Conservation (phyloP, 2,113 vertebrate genomes). For the Cnemophilus loriae region DNA sequence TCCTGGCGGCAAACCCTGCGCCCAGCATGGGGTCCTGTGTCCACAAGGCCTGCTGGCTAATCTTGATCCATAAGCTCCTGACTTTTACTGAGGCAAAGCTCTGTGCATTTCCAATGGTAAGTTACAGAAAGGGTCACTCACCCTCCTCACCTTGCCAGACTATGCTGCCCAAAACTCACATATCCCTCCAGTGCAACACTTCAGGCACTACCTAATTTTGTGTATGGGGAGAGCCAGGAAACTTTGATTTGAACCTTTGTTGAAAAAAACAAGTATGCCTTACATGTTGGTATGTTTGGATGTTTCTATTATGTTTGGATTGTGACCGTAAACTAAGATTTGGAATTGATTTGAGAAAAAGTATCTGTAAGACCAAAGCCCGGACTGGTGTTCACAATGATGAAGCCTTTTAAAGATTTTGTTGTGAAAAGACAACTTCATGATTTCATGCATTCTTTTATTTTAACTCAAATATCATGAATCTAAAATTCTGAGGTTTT, state of each 20-base stretch:
- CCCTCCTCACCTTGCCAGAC: rapidly evolving
- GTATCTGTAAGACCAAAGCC: background rate
- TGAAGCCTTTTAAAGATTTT: background rate
- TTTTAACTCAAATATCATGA: background rate
- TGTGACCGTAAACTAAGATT: background rate
- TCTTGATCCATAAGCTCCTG: background rate
- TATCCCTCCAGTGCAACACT: background rate
- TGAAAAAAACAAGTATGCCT: background rate
- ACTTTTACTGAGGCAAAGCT: background rate
- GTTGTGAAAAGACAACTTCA: background rate
- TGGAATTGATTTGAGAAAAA: background rate
- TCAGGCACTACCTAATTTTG: background rate
- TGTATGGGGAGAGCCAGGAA: background rate
- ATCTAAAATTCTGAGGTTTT: background rate
- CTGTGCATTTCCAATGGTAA: rapidly evolving
- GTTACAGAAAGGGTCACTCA: background rate
- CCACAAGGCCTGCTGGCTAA: background rate
- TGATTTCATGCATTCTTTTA: background rate
- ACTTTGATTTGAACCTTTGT: background rate
- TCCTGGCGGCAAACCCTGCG: background rate
- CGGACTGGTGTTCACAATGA: background rate
- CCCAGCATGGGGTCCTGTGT: background rate
- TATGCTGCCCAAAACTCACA: background rate
- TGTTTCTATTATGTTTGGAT: background rate
- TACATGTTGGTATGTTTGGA: background rate